A percentile compares a stretch with the other conserved stretches of the same genome.
Evolutionary conservation across 2,797 vertebrate genomes (phyloP).

Genomic region (Channallabes apus): DNA sequence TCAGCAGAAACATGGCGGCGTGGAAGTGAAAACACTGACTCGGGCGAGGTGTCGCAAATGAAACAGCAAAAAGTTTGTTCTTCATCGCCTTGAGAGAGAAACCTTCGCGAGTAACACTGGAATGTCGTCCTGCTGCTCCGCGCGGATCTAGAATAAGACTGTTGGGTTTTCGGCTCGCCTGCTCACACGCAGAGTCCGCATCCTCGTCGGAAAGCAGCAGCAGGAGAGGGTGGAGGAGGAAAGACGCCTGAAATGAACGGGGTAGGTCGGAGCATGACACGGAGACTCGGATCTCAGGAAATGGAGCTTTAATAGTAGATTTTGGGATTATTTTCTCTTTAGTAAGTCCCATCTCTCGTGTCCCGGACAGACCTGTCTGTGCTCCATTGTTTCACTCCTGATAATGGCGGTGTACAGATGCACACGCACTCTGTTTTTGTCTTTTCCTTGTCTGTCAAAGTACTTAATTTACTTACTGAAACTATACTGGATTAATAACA

Average conservation of each 20-base stretch:
- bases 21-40: slow-evolving; percentile 58
- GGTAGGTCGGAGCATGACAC: slow-evolving; percentile 73
- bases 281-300: neutral
- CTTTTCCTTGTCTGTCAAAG: neutral
- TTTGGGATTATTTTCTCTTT: neutral
- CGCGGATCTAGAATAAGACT: slow-evolving; percentile 60
- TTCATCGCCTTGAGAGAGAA: neutral
- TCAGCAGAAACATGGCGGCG: slow-evolving; percentile 80
- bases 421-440: neutral
- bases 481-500: neutral
- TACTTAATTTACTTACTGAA: neutral
- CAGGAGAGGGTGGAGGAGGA: slow-evolving; percentile 64
- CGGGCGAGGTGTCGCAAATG: slow-evolving; percentile 61
- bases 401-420: neutral
- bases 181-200: slow-evolving; percentile 8
- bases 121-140: slow-evolving; percentile 33
- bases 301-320: neutral
- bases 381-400: slow-evolving; percentile 18
- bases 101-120: slow-evolving; percentile 20
- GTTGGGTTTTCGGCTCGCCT: neutral
- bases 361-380: neutral
- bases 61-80: slow-evolving; percentile 38
- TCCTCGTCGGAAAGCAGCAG: slow-evolving; percentile 58
- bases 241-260: slow-evolving; percentile 84
- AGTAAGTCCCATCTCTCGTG: neutral